Base-by-base conservation (phyloP, 2,888 invertebrate genomes). In the Xestobium rufovillosum region DNA sequence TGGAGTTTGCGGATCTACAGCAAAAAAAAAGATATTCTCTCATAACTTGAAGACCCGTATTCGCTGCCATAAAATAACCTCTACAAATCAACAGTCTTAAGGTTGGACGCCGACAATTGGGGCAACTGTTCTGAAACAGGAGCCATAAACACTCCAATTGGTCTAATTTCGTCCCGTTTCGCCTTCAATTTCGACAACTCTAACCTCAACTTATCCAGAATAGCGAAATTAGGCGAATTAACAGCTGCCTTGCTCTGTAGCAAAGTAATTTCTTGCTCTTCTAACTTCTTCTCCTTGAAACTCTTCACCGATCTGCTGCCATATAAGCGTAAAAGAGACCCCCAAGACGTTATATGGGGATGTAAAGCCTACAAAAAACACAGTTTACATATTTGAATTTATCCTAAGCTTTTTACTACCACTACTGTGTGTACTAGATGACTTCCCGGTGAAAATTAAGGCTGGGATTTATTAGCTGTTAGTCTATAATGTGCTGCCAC, bases 261-360 rank as follows among this genome's bases (percentile, higher is more conserved):
- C 19, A 88, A 73, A 0, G 92, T 92, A 37, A 92, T 91, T 68
- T 91, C 87, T 60, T 91, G 90, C 53, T 92, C 91, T 54, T 91
- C 84, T 49, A 85, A 75, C 65, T 91, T 92, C 67, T 88, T 89
- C 63, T 92, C 91, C 58, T 90, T 89, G 57, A 89, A 84, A 41
- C 84, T 86, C 63, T 90, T 90, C 11, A 89, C 84, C 3, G 90
- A 90, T 25, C 85, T 80, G 52, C 87, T 90, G 34, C 92, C 95
- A 65, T 97, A 97, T 17, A 97, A 73, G 1, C 95, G 78, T 6
- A 97, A 68, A 28, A 97, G 72, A 0, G 95, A 91, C 35, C 96
- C 96, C 92, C 96, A 96, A 2, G 85, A 90, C 14, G 77, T 79
- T 34, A 97, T 86, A 61, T 95, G 90, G 0, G 97, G 96, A 70